These are phyloP conservation scores for Oscheius sp. DNA, from an alignment of 2,888 invertebrate species.

Conservation along the genomic window DNA sequence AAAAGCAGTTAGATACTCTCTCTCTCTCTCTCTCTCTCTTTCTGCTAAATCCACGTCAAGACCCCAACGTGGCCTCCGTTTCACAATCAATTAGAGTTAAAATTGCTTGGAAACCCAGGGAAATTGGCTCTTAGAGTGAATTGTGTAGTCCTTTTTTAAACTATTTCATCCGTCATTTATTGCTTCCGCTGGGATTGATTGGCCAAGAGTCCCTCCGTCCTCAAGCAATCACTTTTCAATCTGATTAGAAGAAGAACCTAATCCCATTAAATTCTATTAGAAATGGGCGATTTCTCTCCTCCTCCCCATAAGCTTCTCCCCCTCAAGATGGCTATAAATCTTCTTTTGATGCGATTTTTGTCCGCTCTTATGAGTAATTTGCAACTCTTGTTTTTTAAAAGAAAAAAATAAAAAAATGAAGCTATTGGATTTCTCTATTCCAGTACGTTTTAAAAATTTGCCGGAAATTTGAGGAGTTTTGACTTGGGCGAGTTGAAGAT, in stretches of 20 bases:
- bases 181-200: neutral
- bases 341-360: no score
- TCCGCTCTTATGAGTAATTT: no score
- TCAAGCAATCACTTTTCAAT: neutral
- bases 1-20: neutral
- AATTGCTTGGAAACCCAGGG: no score
- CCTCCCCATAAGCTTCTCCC: neutral
- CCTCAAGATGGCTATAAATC: no score
- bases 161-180: neutral
- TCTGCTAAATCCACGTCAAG: neutral
- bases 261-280: neutral
- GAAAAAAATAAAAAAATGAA: no score
- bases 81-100: constrained; percentile 8
- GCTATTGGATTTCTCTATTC: no score
- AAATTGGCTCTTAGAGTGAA: neutral
- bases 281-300: neutral
- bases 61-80: no score
- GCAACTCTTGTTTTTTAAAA: neutral
- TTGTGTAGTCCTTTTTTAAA: neutral
- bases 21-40: neutral
- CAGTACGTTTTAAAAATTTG: no score
- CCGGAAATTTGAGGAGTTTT: no score
- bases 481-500: no score
- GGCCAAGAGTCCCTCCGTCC: no score
- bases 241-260: neutral